Conservation (phyloP, 2,797 vertebrate species). For the Mus spretus region DNA sequence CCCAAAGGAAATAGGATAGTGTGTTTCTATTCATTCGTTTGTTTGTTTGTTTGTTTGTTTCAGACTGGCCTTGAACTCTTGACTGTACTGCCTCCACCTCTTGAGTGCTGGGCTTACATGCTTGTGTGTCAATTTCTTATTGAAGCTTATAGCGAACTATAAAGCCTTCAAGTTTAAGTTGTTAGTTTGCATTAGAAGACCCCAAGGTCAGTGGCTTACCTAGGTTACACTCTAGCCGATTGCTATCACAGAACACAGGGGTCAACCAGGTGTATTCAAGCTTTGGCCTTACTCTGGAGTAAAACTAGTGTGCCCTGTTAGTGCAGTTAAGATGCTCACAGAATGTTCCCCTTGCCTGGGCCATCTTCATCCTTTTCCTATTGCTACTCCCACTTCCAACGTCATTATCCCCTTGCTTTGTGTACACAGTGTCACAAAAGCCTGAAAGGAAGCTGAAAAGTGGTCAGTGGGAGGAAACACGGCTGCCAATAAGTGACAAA, state of each 20-base stretch:
- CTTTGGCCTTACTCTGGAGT: neutral
- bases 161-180: constrained; percentile 13
- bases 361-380: neutral
- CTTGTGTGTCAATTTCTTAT: neutral
- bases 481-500: neutral
- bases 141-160: neutral
- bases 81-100: neutral
- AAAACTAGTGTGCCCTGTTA: neutral
- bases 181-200: neutral
- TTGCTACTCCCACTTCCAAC: neutral
- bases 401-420: neutral
- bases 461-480: neutral
- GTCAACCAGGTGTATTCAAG: accelerated
- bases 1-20: neutral
- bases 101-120: neutral
- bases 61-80: neutral
- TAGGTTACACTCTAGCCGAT: neutral
- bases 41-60: neutral
- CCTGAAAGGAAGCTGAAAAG: neutral
- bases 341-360: neutral
- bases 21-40: neutral
- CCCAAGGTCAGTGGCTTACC: neutral
- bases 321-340: neutral
- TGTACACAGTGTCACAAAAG: neutral
- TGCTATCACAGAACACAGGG: neutral